phyloP scores from a whole-genome alignment of 2,888 invertebrate genomes.

The Fissipunctia ypsillon region DNA sequence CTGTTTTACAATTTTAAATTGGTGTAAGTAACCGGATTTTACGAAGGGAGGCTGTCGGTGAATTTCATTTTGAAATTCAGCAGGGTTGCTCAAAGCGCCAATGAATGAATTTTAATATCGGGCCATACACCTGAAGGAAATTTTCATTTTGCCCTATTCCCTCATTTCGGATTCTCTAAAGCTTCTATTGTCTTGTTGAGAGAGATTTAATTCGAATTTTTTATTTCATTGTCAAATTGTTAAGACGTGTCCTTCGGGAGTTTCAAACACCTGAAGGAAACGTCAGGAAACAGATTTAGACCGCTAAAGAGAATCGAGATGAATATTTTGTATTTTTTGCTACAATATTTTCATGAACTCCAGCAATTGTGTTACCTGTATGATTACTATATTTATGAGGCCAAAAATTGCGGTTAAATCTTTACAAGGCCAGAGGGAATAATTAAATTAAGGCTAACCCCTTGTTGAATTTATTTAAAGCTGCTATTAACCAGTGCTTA shows the following conservation, averaged over 20 bases:
- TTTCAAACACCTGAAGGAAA: no score
- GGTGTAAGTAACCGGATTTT: slow-evolving; percentile 43
- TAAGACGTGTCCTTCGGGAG: slow-evolving; percentile 6
- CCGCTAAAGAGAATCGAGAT: background rate
- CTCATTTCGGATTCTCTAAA: slow-evolving; percentile 52
- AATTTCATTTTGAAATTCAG: slow-evolving; percentile 73
- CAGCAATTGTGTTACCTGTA: background rate
- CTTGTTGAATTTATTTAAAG: slow-evolving; percentile 27
- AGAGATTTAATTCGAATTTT: slow-evolving; percentile 44
- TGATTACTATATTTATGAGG: background rate
- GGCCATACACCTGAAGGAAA: slow-evolving; percentile 56
- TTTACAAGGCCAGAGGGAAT: background rate
- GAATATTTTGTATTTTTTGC: background rate
- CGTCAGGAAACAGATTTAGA: no score
- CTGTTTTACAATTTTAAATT: slow-evolving; percentile 57
- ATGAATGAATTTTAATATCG: slow-evolving; percentile 74
- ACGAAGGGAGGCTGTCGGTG: slow-evolving; percentile 49
- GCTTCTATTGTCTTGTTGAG: slow-evolving; percentile 44
- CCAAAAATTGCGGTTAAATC: slow-evolving; percentile 5
- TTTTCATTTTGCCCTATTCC: slow-evolving; percentile 52
- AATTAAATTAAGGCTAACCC: background rate
- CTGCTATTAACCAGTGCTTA: background rate
- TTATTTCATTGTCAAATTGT: slow-evolving; percentile 28
- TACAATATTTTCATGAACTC: background rate
- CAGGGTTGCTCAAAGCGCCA: slow-evolving; percentile 64